Evolutionary conservation across 2,797 vertebrate genomes (phyloP), one percentile per base, ranked within the genome.

Genomic region (Neostethus bicornis): DNA sequence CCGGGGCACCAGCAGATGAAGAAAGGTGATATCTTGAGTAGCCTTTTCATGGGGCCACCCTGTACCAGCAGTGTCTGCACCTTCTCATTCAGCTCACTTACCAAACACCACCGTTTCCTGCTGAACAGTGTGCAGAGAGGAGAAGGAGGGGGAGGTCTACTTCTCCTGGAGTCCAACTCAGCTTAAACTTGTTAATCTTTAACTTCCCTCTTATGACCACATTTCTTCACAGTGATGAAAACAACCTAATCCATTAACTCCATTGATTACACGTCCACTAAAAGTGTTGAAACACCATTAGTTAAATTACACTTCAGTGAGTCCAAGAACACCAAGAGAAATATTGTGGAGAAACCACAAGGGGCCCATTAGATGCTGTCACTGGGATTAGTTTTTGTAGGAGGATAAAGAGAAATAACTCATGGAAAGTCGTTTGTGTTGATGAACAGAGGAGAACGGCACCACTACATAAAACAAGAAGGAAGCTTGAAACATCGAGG

Each of bases 11-110:
- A 37, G 47, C 26, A 44, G 53, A 68, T 37, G 58, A 37, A 75
- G 84, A 60, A 79, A 79, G 64, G 61, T 62, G 75, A 85, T 86
- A 85, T 70, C 62, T 61, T 45, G 66, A 72, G 59, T 64, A 66
- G 66, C 64, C 62, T 75, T 66, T 76, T 81, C 75, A 61, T 6
- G 7, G 75, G 85, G 79, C 83, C 83, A 87, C 78, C 80, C 83
- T 70, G 83, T 61, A 70, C 60, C 69, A 44, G 53, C 51, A 58
- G 72, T 11, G 70, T 79, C 79, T 85, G 84, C 73, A 79, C 52
- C 80, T 79, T 74, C 61, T 89, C 83, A 83, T 53, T 60, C 59
- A 48, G 32, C 39, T 54, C 47, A 53, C 59, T 65, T 47, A 55
- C 51, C 42, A 51, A 53, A 53, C 52, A 67, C 70, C 58, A 44